Evolutionary conservation across 2,113 vertebrate species (phyloP).

Genomic region (Telmatochromis sp.): DNA sequence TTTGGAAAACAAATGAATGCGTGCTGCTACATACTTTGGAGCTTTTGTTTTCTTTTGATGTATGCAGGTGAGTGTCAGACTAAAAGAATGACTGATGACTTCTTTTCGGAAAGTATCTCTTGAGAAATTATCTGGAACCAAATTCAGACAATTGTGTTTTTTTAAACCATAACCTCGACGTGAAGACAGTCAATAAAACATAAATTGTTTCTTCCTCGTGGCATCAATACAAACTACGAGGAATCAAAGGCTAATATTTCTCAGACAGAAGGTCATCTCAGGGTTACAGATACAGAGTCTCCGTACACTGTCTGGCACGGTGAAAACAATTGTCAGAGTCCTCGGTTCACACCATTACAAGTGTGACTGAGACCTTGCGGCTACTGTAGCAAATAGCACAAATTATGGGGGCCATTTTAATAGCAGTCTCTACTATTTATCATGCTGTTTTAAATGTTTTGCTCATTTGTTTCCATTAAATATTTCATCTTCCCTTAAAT

Average conservation of each 20-base stretch:
- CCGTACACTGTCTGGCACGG: constrained; percentile 36
- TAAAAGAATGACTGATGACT: neutral
- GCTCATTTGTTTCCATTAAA: constrained; percentile 78
- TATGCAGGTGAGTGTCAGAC: neutral
- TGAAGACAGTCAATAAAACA: constrained; percentile 46
- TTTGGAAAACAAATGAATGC: constrained; percentile 71
- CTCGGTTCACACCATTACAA: constrained; percentile 4
- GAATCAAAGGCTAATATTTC: constrained; percentile 64
- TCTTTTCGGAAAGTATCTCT: neutral
- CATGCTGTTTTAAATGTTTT: constrained; percentile 74
- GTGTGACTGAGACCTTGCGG: constrained; percentile 33
- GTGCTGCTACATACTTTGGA: neutral
- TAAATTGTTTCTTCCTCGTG: constrained; percentile 49
- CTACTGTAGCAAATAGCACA: constrained; percentile 44
- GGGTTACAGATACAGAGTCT: constrained; percentile 43
- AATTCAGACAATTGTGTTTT: constrained; percentile 5
- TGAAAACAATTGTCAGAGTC: constrained; percentile 45
- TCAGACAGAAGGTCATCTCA: constrained; percentile 39
- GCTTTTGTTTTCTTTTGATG: neutral
- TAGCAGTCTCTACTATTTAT: constrained; percentile 65
- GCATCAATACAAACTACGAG: constrained; percentile 41
- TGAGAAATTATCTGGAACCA: neutral
- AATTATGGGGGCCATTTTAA: constrained; percentile 50
- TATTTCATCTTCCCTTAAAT: constrained; percentile 78
- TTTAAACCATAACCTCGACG: constrained; percentile 19